Base-by-base conservation (phyloP, 2,113 vertebrate genomes). In the Sinocyclocheilus anshuiensis region DNA sequence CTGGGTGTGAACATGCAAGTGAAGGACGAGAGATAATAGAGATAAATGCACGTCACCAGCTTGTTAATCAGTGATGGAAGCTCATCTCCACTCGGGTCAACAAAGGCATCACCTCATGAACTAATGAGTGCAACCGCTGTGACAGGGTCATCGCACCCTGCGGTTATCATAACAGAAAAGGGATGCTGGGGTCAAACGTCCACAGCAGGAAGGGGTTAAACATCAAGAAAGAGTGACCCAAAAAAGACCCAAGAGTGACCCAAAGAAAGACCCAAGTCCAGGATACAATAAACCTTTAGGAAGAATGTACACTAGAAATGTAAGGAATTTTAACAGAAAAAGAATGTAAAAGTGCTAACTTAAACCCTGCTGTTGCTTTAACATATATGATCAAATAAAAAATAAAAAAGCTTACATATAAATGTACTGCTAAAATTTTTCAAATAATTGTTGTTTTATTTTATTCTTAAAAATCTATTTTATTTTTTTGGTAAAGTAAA, bases 41-140 rank as follows among this genome's bases (percentile, higher is more conserved):
- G 81, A 77, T 55, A 87, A 53, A 81, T 81, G 13, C 26, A 50
- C 22, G 61, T 67, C 79, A 69, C 0, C 39, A 81, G 39, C n/a
- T 29, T 69, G 61, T 69, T 81, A 50, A 69, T 67, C 61, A 48
- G 39, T 48, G 79, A 63, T 16, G 15, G n/a, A 48, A 79, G 77
- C 77, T 36, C 53, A 79, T n/a, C 71, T 42, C 33, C 36, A 12
- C 69, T 12, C 18, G 4, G 29, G 77, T 79, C 53, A 79, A 59
- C 20, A 89, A 83, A 79, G 77, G 80, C 86, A 81, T 81, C 50
- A 77, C 53, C 53, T 36, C 29, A n/a, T 74, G 20, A 74, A n/a
- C 71, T 74, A n/a, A 74, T 74, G 71, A n/a, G 36, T 11, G 10
- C 71, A 33, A n/a, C 22, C 12, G 20, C n/a, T 16, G 2, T 24